These are phyloP conservation scores for Riparia riparia DNA, from an alignment of 2,113 vertebrate species.

Conservation along the genomic window DNA sequence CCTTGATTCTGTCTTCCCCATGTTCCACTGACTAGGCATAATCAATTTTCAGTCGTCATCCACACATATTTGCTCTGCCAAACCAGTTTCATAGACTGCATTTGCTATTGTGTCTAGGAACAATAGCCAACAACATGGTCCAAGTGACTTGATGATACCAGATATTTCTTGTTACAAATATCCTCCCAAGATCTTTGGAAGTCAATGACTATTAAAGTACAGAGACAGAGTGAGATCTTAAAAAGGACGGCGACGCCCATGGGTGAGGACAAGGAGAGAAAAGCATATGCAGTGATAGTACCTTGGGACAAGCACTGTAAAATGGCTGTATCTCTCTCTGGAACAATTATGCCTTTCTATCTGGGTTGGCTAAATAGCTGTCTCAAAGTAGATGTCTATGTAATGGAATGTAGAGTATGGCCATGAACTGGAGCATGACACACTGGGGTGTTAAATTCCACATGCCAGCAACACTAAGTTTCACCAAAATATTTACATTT, in stretches of 20 bases:
- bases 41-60: not conserved
- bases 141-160: not conserved
- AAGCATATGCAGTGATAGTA: not conserved
- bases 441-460: not conserved
- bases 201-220: not conserved
- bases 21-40: not conserved
- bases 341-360: not conserved
- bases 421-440: not conserved
- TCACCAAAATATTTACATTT: not conserved
- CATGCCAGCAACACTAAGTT: not conserved
- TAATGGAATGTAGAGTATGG: not conserved
- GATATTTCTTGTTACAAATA: not conserved
- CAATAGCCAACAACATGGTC: not conserved
- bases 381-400: not conserved
- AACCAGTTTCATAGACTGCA: not conserved
- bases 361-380: not conserved
- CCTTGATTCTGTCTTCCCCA: not conserved
- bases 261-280: not conserved
- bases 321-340: not conserved
- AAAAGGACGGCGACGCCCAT: not conserved
- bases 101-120: not conserved
- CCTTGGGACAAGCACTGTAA: not conserved
- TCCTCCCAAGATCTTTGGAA: not conserved
- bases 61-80: not conserved
- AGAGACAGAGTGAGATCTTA: not conserved